Percentiles rank a stretch among this genome's conserved stretches.
These are phyloP conservation scores for Apus apus DNA, from an alignment of 2,113 vertebrate genomes.

Conservation along the genomic window DNA sequence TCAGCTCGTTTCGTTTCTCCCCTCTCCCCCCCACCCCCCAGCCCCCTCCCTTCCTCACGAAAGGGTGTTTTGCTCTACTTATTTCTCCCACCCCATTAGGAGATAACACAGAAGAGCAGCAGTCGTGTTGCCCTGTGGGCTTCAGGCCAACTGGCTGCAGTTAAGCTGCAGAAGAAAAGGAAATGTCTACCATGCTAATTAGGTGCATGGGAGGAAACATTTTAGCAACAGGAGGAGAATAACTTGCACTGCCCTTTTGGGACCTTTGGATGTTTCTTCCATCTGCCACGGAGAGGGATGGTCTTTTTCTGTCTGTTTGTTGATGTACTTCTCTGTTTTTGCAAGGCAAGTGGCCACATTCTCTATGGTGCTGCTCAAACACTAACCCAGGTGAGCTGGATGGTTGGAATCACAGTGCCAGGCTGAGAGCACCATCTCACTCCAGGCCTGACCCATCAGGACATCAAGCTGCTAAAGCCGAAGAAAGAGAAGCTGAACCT, in stretches of 20 bases:
- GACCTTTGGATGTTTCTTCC: background rate
- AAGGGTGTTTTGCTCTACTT: constrained; percentile 41
- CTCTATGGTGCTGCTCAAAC: background rate
- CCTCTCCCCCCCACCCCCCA: background rate
- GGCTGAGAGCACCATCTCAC: background rate
- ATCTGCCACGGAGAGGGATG: background rate
- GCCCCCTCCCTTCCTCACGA: background rate
- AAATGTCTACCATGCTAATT: background rate
- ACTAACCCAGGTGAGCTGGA: background rate
- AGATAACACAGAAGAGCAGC: background rate
- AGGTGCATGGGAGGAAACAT: background rate
- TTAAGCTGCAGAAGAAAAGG: background rate
- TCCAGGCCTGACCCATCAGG: background rate
- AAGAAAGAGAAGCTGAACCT: background rate
- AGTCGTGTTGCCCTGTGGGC: constrained; percentile 4
- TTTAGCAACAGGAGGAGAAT: background rate
- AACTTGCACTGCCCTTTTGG: background rate
- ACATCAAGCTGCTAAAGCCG: background rate
- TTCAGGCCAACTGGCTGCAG: background rate
- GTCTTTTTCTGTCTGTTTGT: background rate
- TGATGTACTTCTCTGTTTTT: background rate
- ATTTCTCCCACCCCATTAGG: constrained; percentile 16
- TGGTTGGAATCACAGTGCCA: background rate
- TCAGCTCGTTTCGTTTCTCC: constrained; percentile 14
- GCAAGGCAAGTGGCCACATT: background rate